These are phyloP conservation scores for Calephelis perditalis DNA, from an alignment of 2,888 invertebrate genomes.

Conservation along the genomic window DNA sequence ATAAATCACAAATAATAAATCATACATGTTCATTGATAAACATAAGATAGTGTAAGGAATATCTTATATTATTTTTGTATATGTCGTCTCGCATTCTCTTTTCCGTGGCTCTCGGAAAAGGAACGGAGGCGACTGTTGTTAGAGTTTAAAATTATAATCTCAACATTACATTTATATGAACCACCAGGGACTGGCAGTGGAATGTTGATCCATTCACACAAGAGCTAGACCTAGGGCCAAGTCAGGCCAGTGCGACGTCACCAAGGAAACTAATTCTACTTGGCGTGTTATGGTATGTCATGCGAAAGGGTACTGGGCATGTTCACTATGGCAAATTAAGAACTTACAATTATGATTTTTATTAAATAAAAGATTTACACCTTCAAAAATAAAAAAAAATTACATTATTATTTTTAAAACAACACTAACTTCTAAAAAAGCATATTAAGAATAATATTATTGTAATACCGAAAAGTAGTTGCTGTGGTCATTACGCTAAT, in stretches of 20 bases:
- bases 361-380: no score
- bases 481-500: no score
- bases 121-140: slow-evolving; percentile 39
- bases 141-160: slow-evolving; percentile 33
- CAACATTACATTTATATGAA: slow-evolving; percentile 29
- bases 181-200: slow-evolving; percentile 35
- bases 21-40: slow-evolving; percentile 16
- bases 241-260: background rate
- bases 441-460: no score
- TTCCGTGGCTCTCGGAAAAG: slow-evolving; percentile 51
- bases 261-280: background rate
- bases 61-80: slow-evolving; percentile 50
- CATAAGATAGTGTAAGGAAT: slow-evolving; percentile 26
- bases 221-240: background rate
- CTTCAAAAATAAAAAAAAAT: no score
- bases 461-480: no score
- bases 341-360: no score
- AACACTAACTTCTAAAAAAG: no score
- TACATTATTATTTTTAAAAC: no score
- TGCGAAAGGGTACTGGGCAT: no score
- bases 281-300: no score
- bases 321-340: no score
- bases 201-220: slow-evolving; percentile 13
- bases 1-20: slow-evolving; percentile 20
- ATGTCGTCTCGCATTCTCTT: slow-evolving; percentile 38